Conservation (phyloP, 2,888 invertebrate genomes). For the Stenichneumon culpator region DNA sequence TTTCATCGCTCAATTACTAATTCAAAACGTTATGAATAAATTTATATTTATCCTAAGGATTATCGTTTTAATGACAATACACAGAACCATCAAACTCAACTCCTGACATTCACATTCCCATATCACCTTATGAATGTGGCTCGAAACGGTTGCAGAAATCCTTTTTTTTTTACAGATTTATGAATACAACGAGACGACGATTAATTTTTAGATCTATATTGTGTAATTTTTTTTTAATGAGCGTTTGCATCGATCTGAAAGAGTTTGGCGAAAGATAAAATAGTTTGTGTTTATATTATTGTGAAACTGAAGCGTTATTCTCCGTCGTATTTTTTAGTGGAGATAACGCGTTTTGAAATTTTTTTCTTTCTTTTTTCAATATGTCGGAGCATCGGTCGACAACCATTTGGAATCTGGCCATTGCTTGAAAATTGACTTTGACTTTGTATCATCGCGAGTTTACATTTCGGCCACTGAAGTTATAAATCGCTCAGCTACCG, state of each 20-base stretch:
- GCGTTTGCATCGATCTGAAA: neutral
- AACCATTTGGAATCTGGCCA: neutral
- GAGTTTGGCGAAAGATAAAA: neutral
- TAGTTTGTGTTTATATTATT: neutral
- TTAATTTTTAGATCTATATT: neutral
- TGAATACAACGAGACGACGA: neutral
- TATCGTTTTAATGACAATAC: slow-evolving; percentile 20
- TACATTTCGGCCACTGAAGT: neutral
- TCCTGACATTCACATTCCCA: neutral
- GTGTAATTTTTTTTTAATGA: neutral
- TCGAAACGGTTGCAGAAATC: neutral
- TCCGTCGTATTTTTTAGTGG: neutral
- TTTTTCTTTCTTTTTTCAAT: neutral
- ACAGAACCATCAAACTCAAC: slow-evolving; percentile 4
- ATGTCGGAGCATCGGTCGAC: neutral
- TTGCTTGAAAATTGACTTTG: neutral
- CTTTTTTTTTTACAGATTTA: neutral
- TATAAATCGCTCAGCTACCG: neutral
- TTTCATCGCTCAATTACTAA: neutral
- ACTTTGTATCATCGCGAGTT: neutral
- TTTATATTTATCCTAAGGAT: neutral
- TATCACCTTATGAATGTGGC: neutral
- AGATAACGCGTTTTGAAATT: neutral
- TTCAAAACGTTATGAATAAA: slow-evolving; percentile 15
- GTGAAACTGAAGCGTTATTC: neutral